A percentile compares a stretch with the other conserved stretches of the same genome.
Conservation (phyloP, 2,113 vertebrate species). For the Myiopsitta monachus region DNA sequence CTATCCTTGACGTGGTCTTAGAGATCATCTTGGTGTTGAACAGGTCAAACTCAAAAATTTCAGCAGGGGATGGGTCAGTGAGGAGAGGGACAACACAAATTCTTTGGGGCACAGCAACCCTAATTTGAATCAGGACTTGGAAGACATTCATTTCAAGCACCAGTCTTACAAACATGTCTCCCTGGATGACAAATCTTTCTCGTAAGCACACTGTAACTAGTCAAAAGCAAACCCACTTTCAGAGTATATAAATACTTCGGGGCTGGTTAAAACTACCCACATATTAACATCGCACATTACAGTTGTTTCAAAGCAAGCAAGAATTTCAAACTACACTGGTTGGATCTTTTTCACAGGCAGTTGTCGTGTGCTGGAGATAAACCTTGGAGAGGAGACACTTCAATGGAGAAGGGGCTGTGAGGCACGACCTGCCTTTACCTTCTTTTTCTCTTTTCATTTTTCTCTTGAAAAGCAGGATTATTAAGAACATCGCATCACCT, state of each 20-base stretch:
- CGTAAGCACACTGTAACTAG: background rate
- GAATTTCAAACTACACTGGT: background rate
- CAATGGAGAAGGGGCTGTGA: background rate
- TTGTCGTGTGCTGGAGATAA: background rate
- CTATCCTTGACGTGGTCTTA: background rate
- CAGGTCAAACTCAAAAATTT: background rate
- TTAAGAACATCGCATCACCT: background rate
- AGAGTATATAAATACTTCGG: background rate
- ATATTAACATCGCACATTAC: background rate
- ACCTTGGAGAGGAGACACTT: constrained; percentile 1
- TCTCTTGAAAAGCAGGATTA: background rate
- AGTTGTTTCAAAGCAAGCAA: background rate
- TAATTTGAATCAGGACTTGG: background rate
- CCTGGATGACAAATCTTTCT: background rate
- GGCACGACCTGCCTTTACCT: background rate
- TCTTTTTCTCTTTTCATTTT: background rate
- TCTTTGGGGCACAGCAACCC: background rate
- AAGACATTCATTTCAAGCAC: background rate
- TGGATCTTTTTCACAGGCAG: background rate
- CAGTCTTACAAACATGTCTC: background rate
- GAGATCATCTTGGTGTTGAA: background rate
- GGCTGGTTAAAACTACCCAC: background rate
- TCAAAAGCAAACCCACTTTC: background rate
- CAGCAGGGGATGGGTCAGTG: background rate
- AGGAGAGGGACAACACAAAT: background rate